A percentile compares a stretch with the other conserved stretches of the same genome.
Conservation (phyloP, 2,888 invertebrate species). For the Apoderus coryli region DNA sequence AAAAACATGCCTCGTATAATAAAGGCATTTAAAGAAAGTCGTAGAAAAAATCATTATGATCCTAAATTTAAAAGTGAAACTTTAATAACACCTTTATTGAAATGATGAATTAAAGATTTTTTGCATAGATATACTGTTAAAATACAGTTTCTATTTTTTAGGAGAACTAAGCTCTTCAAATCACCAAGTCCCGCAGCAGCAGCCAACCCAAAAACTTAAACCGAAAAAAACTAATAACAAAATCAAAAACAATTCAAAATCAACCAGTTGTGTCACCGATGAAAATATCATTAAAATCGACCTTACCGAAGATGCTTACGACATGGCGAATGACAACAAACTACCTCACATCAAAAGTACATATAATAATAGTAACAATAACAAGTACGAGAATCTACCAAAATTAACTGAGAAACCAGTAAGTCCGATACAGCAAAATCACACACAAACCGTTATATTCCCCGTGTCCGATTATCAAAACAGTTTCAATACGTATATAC, state of each 20-base stretch:
- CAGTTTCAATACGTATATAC: conserved; percentile 18
- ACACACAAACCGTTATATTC: conserved; percentile 24
- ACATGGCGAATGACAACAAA: conserved; percentile 19
- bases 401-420: conserved; percentile 12
- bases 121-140: no score
- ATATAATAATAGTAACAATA: conserved; percentile 10
- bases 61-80: no score
- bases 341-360: conserved; percentile 21
- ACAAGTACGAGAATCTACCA: conserved; percentile 22
- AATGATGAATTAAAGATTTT: no score
- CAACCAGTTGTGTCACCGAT: conserved; percentile 8
- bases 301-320: conserved; percentile 21
- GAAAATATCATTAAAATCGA: conserved; percentile 26
- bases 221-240: conserved; percentile 3
- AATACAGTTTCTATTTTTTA: no score
- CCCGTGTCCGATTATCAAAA: conserved; percentile 22
- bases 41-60: no score
- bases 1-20: no score
- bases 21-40: no score
- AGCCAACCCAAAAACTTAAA: conserved; percentile 8
- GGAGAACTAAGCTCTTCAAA: conserved; percentile 8
- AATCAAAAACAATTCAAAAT: background rate
- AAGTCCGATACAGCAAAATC: no score
- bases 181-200: conserved; percentile 3
- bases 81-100: no score